A percentile compares a stretch with the other conserved stretches of the same genome.
Evolutionary conservation across 2,113 vertebrate genomes (phyloP).

Genomic region (Poeciliopsis occidentalis): DNA sequence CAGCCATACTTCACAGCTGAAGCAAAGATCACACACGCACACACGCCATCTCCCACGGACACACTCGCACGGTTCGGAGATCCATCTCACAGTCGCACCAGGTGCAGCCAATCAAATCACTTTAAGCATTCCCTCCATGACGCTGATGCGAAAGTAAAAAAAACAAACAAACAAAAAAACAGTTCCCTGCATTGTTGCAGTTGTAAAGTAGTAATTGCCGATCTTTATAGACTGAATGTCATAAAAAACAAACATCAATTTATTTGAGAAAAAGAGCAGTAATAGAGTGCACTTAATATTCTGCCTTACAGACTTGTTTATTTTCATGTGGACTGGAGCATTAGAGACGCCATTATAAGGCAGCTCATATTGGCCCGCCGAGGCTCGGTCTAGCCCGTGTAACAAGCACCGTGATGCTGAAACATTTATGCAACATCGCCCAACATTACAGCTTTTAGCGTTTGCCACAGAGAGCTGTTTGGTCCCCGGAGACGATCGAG

Average conservation of each 20-base stretch:
- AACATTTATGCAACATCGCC: constrained; percentile 71
- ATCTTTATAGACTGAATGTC: constrained; percentile 50
- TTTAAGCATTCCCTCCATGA: constrained; percentile 17
- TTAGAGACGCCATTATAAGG: constrained; percentile 70
- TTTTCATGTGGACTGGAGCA: constrained; percentile 69
- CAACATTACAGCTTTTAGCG: constrained; percentile 57
- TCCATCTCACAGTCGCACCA: constrained; percentile 2
- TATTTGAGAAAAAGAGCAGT: constrained; percentile 63
- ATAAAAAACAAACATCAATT: constrained; percentile 61
- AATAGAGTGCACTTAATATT: constrained; percentile 68
- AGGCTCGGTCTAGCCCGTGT: constrained; percentile 41
- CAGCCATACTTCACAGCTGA: constrained; percentile 47
- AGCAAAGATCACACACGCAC: constrained; percentile 40
- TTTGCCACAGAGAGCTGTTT: constrained; percentile 41
- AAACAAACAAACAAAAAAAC: not conserved
- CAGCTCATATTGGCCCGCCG: constrained; percentile 61
- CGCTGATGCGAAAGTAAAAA: constrained; percentile 35
- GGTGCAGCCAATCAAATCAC: constrained; percentile 19
- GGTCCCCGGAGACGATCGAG: constrained; percentile 54
- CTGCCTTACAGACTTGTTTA: constrained; percentile 73
- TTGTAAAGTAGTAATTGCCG: constrained; percentile 36
- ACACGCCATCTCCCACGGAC: not conserved
- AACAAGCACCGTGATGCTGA: constrained; percentile 62
- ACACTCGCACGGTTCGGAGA: constrained; percentile 5
- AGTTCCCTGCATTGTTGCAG: constrained; percentile 32